Base-by-base conservation (phyloP, 37 sponge, comb jelly and placozoan species). In the Hexactinellida sp. region DNA sequence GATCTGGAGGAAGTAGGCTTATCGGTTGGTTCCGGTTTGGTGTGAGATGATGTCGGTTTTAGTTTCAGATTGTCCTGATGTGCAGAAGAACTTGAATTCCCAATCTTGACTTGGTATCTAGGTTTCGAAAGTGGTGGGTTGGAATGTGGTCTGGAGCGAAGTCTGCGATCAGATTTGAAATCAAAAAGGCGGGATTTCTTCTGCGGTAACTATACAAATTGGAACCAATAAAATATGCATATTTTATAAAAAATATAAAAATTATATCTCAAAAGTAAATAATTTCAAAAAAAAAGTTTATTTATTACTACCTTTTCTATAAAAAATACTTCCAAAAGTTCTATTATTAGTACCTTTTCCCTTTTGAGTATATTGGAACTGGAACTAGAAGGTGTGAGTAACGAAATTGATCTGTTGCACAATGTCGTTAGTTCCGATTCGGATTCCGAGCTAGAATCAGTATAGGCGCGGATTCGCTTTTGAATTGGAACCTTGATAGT, bases 401-500 rank as follows among this genome's bases (percentile, higher is more conserved):
- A 63, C 5, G 76, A 63, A 63, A 21, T 23, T 32, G 76, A 63
- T 63, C 13, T 63, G 76, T 41, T 41, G 13, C 5, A 28, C 3
- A 63, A 63, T n/a, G 76, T 21, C 3, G 76, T 32, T 63, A 63
- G 76, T 63, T 63, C 76, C 13, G 21, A 23, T 63, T 63, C 76
- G 21, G 76, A 32, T 21, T 63, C 76, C 3, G 76, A 63, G 13
- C 76, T 63, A 23, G 21, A 3, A 10, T 63, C 28, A 25, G 28
- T 3, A n/a, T 63, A 63, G 28, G 21, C 28, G 28, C 76, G 76
- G 30, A 63, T 63, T 63, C 76, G 3, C 13, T 63, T 63, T 7
- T 63, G 76, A 63, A 63, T 63, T 63, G 76, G 76, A 63, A 63
- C 76, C 28, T 63, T 10, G 28, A 21, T n/a, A 63, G 76, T 63